Percentiles rank a stretch among this genome's conserved stretches.
Conservation (phyloP, 2,888 invertebrate genomes). For the Carabus problematicus region DNA sequence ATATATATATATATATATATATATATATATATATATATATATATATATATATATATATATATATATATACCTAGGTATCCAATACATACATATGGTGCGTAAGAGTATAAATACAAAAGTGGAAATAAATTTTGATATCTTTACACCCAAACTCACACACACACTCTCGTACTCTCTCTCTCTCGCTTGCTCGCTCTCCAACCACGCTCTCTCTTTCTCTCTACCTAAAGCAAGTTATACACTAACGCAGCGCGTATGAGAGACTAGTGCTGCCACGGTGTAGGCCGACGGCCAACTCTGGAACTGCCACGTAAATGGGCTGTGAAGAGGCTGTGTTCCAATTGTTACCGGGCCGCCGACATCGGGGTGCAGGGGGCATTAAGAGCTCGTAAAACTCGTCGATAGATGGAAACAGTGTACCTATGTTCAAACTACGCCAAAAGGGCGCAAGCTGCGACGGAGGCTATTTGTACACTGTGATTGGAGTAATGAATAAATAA, state of each 20-base stretch:
- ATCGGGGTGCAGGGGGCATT: constrained; percentile 23
- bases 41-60: no score
- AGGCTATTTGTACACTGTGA: neutral
- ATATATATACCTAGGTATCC: no score
- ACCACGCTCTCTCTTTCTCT: neutral
- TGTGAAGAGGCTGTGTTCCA: constrained; percentile 37
- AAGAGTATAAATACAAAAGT: neutral
- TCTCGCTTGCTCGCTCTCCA: no score
- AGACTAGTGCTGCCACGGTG: constrained; percentile 49
- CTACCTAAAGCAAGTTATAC: neutral
- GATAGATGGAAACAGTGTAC: constrained; percentile 36
- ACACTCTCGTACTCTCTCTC: neutral
- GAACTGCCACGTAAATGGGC: constrained; percentile 46
- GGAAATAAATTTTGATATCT: constrained; percentile 39
- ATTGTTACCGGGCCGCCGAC: constrained; percentile 33
- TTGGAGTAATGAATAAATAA: constrained; percentile 22
- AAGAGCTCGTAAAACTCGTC: constrained; percentile 38
- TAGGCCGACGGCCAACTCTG: constrained; percentile 47
- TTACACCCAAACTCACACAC: no score
- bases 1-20: no score
- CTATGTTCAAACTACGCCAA: no score
- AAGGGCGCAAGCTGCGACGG: no score
- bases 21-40: no score
- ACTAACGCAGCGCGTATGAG: neutral
- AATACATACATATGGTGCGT: constrained; percentile 1